phyloP scores from a whole-genome alignment of 2,797 vertebrate species.

The Notolepis coatsorum region DNA sequence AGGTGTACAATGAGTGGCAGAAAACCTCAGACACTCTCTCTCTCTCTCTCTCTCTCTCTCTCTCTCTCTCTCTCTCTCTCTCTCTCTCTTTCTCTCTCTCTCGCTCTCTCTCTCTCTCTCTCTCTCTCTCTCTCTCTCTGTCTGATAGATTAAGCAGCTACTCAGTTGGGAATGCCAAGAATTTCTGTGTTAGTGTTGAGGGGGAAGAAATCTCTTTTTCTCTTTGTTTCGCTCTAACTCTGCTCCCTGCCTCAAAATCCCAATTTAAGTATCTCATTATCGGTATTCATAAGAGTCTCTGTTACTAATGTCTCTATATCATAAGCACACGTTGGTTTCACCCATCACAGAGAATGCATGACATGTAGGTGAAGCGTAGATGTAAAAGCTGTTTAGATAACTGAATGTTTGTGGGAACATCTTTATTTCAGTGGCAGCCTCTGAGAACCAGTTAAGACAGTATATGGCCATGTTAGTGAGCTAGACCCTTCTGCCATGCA shows the following conservation, averaged over 20 bases:
- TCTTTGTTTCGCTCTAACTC: conserved; percentile 21
- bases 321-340: no score
- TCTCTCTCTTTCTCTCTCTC: conserved; percentile 23
- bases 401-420: no score
- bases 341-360: no score
- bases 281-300: neutral
- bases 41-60: conserved; percentile 6
- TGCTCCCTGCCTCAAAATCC: conserved; percentile 11
- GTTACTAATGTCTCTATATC: conserved; percentile 6
- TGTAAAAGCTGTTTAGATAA: neutral
- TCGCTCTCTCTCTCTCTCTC: conserved; percentile 15
- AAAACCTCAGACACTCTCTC: conserved; percentile 38
- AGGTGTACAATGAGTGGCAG: conserved; percentile 54
- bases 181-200: conserved; percentile 89
- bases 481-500: no score
- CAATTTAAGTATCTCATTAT: conserved; percentile 14
- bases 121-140: conserved; percentile 36
- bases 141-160: conserved; percentile 82
- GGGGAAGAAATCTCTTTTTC: conserved; percentile 56
- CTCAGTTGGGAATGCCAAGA: conserved; percentile 87
- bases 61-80: conserved; percentile 20
- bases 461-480: no score
- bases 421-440: no score
- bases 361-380: no score
- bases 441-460: no score